These are phyloP conservation scores for Bufo bufo DNA, from an alignment of 2,113 vertebrate species.

Conservation along the genomic window DNA sequence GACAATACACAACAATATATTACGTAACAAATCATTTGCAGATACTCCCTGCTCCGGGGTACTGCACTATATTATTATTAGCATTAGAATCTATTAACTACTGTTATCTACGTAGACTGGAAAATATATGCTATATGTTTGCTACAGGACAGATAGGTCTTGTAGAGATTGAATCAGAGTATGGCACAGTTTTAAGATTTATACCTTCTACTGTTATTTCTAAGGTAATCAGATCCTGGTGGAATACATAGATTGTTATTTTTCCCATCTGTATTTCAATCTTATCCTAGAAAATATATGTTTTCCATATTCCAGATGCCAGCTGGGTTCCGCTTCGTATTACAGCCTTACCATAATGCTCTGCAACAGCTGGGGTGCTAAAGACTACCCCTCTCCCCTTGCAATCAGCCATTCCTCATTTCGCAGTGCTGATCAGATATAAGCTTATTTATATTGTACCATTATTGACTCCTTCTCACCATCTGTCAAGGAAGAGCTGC, in stretches of 20 bases:
- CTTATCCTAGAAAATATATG: neutral
- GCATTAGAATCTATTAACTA: too few relatives aligned
- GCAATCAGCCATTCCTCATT: neutral
- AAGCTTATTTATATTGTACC: constrained; percentile 21
- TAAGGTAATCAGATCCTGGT: neutral
- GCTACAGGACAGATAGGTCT: too few relatives aligned
- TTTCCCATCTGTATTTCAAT: neutral
- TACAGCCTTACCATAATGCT: neutral
- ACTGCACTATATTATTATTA: too few relatives aligned
- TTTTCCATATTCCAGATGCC: neutral
- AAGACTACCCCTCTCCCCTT: neutral
- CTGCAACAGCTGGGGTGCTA: neutral
- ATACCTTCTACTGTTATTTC: neutral
- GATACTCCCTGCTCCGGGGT: too few relatives aligned
- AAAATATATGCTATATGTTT: too few relatives aligned
- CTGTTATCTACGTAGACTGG: too few relatives aligned
- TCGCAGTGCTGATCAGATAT: constrained; percentile 6
- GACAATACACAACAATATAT: too few relatives aligned
- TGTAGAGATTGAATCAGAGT: too few relatives aligned
- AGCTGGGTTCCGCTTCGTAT: neutral
- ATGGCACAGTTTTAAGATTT: too few relatives aligned
- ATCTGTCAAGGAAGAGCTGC: constrained; percentile 28
- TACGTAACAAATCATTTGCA: too few relatives aligned
- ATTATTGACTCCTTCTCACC: constrained; percentile 20
- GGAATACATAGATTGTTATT: neutral